Conservation (phyloP, 2,797 vertebrate genomes). For the Hippoglossus hippoglossus region DNA sequence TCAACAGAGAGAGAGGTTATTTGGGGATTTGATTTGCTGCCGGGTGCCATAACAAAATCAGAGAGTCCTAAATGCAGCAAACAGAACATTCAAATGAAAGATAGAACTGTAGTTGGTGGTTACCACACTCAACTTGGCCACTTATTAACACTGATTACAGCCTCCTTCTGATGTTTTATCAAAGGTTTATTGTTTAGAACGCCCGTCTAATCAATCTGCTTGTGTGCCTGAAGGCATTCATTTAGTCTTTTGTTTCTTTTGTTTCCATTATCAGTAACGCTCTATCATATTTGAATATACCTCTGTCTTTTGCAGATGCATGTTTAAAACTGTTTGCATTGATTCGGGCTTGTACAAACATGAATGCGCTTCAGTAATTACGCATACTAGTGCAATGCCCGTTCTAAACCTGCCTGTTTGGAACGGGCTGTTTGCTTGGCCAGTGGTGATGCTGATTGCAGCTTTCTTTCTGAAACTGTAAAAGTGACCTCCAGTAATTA, state of each 20-base stretch:
- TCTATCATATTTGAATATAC: not conserved
- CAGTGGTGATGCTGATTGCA: no score
- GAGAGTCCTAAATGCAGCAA: constrained; percentile 9
- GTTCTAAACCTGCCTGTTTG: no score
- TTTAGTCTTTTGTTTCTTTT: not conserved
- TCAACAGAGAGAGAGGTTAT: not conserved
- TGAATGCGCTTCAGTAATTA: not conserved
- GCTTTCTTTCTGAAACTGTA: no score
- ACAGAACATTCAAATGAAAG: constrained; percentile 18
- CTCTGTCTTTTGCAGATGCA: constrained; percentile 11
- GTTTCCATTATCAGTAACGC: not conserved
- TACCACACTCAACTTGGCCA: constrained; percentile 8
- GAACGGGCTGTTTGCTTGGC: no score
- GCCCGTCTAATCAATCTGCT: not conserved
- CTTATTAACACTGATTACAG: constrained; percentile 2
- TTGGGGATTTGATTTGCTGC: constrained; percentile 8
- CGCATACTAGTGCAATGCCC: not conserved
- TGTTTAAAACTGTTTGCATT: constrained; percentile 4
- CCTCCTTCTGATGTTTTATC: constrained; percentile 2
- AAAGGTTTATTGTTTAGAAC: constrained; percentile 1
- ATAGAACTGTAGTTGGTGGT: constrained; percentile 4
- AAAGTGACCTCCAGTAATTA: no score
- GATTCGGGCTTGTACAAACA: not conserved
- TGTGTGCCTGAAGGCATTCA: not conserved
- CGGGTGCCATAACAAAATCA: constrained; percentile 4